Percentiles rank a stretch among this genome's conserved stretches.
Conservation (phyloP, 2,888 invertebrate species). For the Melipona beecheii region DNA sequence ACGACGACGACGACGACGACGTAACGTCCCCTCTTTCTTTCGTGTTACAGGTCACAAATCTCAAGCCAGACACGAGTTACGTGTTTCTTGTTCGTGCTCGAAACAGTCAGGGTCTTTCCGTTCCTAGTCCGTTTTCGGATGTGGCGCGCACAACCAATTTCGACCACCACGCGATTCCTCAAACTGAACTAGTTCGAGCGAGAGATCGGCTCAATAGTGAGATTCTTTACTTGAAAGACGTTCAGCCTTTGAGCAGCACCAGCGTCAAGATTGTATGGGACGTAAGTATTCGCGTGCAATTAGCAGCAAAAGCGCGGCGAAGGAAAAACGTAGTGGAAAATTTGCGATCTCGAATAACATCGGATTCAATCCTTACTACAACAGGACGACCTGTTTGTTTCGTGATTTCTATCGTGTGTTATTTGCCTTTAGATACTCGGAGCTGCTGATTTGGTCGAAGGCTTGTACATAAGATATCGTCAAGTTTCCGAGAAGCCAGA, state of each 20-base stretch:
- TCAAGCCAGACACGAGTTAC: slow-evolving; percentile 92
- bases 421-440: slow-evolving; percentile 83
- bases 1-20: too few species aligned
- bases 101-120: slow-evolving; percentile 93
- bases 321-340: not conserved
- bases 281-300: slow-evolving; percentile 84
- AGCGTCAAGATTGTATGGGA: slow-evolving; percentile 93
- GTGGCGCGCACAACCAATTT: slow-evolving; percentile 88
- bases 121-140: slow-evolving; percentile 91
- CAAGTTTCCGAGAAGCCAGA: slow-evolving; percentile 85
- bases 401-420: not conserved
- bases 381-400: not conserved
- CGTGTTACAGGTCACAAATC: slow-evolving; percentile 85
- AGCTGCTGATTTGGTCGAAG: slow-evolving; percentile 87
- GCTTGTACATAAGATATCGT: slow-evolving; percentile 88
- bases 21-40: not conserved
- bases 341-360: too few species aligned
- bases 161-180: slow-evolving; percentile 89
- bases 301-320: not conserved
- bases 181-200: slow-evolving; percentile 91
- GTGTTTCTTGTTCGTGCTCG: slow-evolving; percentile 94
- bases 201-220: slow-evolving; percentile 91
- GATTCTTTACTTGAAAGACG: slow-evolving; percentile 89
- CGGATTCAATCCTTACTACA: too few species aligned
- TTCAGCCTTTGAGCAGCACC: slow-evolving; percentile 90